These are phyloP conservation scores for Drosophila demipolita DNA, from an alignment of 2,888 invertebrate genomes.

Conservation along the genomic window DNA sequence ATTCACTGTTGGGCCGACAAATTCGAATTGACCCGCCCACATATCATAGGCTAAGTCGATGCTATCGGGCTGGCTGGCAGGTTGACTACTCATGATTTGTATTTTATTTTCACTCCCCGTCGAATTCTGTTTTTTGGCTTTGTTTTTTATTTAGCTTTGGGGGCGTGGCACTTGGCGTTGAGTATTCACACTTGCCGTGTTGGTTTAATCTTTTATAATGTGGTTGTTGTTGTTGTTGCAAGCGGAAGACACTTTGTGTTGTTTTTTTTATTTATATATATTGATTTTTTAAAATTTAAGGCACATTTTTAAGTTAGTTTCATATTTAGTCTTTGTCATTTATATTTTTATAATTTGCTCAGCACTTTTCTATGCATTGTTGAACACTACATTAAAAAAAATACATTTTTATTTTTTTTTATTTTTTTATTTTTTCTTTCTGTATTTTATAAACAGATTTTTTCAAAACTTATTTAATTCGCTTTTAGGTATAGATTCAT, in stretches of 20 bases:
- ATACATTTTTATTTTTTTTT: background rate
- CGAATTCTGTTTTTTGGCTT: constrained; percentile 32
- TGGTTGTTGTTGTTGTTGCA: constrained; percentile 11
- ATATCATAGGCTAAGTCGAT: constrained; percentile 93
- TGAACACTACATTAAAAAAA: constrained; percentile 9
- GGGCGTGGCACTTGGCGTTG: constrained; percentile 69
- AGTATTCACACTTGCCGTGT: constrained; percentile 48
- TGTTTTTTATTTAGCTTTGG: constrained; percentile 18
- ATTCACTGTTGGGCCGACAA: constrained; percentile 87
- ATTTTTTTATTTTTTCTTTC: background rate
- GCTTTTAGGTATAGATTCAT: background rate
- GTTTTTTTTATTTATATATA: constrained; percentile 14
- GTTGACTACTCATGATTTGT: constrained; percentile 84
- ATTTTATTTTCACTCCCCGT: constrained; percentile 28
- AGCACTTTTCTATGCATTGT: constrained; percentile 63
- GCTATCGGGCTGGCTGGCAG: constrained; percentile 86
- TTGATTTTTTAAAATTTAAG: constrained; percentile 42
- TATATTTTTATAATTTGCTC: constrained; percentile 30
- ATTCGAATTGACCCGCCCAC: constrained; percentile 96
- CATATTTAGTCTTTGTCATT: constrained; percentile 13
- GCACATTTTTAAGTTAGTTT: constrained; percentile 52
- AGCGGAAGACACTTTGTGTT: constrained; percentile 60
- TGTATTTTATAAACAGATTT: background rate
- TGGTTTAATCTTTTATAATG: constrained; percentile 8
- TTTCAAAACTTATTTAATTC: background rate